A percentile compares a stretch with the other conserved stretches of the same genome.
phyloP scores from a whole-genome alignment of 2,797 vertebrate genomes.

The Macropodus opercularis region DNA sequence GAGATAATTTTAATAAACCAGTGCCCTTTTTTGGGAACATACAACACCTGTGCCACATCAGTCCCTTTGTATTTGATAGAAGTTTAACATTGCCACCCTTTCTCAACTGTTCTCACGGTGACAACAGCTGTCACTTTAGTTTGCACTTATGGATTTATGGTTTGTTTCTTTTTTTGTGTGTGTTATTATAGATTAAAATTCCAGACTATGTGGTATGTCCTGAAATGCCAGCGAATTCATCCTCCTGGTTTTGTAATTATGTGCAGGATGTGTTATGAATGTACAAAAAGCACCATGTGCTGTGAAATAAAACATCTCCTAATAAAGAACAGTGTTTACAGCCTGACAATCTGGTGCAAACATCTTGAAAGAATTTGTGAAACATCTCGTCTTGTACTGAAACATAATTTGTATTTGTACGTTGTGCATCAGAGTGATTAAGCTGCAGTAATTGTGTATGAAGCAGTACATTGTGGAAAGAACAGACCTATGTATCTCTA shows the following conservation, averaged over 20 bases:
- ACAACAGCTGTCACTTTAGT: constrained; percentile 20
- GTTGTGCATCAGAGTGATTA: constrained; percentile 11
- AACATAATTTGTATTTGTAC: constrained; percentile 10
- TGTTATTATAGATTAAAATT: constrained; percentile 26
- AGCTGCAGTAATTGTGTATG: constrained; percentile 8
- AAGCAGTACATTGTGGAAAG: not conserved
- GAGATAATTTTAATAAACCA: constrained; percentile 3
- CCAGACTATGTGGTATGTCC: constrained; percentile 16
- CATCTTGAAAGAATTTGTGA: constrained; percentile 27
- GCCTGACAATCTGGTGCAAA: constrained; percentile 50
- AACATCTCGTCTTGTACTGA: constrained; percentile 24
- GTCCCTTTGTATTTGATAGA: constrained; percentile 35
- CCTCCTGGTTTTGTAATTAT: constrained; percentile 21
- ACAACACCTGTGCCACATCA: constrained; percentile 25
- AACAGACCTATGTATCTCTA: not conserved
- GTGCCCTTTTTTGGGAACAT: constrained; percentile 13
- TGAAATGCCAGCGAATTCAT: constrained; percentile 22
- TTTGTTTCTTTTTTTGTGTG: constrained; percentile 9
- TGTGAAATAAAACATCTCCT: constrained; percentile 40
- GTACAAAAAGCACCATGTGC: constrained; percentile 44
- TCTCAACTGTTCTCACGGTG: constrained; percentile 24
- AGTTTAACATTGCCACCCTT: not conserved
- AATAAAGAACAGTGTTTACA: constrained; percentile 66
- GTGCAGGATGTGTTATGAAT: constrained; percentile 53
- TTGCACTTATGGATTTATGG: constrained; percentile 27